Conservation (phyloP, 2,113 vertebrate species). For the Oncorhynchus kisutch region DNA sequence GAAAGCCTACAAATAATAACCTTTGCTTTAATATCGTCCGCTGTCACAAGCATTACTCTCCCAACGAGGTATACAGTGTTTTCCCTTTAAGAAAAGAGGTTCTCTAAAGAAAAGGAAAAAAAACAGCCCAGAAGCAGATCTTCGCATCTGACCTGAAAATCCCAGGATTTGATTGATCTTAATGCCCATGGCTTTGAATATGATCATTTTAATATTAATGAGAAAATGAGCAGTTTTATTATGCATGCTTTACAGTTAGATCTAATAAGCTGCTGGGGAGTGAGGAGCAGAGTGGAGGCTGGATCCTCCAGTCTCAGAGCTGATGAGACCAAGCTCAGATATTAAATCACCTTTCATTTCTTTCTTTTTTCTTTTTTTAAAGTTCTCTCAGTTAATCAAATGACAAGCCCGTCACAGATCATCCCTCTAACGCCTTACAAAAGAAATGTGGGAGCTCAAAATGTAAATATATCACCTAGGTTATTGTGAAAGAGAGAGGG, state of each 20-base stretch:
- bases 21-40: constrained; percentile 71
- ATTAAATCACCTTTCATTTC: constrained; percentile 99
- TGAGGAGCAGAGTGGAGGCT: constrained; percentile 1
- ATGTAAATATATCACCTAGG: constrained; percentile 81
- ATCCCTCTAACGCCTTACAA: constrained; percentile 89
- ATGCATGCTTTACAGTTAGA: constrained; percentile 99
- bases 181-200: constrained; percentile 99
- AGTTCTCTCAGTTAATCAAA: constrained; percentile 97
- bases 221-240: constrained; percentile 99
- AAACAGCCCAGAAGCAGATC: constrained; percentile 92
- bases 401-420: constrained; percentile 85
- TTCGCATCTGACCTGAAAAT: constrained; percentile 99
- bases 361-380: constrained; percentile 74
- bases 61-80: constrained; percentile 65
- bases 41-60: constrained; percentile 62
- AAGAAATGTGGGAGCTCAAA: constrained; percentile 80
- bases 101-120: constrained; percentile 66
- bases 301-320: constrained; percentile 86
- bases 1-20: constrained; percentile 73
- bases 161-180: constrained; percentile 99
- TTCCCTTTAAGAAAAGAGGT: constrained; percentile 88
- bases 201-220: constrained; percentile 99
- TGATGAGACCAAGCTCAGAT: constrained; percentile 98
- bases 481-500: constrained; percentile 50
- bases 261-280: constrained; percentile 98